Conservation (phyloP, 30 jellyfish, hydroid and myxozoan species). For the Aurelia coerulea region DNA sequence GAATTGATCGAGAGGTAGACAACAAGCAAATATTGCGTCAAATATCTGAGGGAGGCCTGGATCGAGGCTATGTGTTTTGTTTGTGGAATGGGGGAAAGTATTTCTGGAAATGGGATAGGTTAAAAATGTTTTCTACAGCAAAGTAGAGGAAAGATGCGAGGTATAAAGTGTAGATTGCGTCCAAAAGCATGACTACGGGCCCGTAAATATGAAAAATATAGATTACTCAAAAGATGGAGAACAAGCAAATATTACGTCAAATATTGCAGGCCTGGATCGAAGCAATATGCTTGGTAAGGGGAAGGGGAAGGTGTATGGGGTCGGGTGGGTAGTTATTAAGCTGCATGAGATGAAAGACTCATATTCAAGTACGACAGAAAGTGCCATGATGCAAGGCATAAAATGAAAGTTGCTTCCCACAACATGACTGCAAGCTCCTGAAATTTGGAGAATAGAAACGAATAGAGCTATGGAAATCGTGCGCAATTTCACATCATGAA, state of each 20-base stretch:
- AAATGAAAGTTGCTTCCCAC: neutral
- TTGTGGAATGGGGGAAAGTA: too few species aligned
- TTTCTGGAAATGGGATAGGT: too few species aligned
- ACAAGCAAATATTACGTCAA: too few species aligned
- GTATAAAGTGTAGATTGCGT: neutral
- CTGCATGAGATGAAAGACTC: constrained; percentile 27
- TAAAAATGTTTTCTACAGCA: constrained; percentile 14
- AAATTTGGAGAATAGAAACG: too few species aligned
- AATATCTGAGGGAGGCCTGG: too few species aligned
- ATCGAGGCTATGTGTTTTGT: too few species aligned
- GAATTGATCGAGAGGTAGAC: too few species aligned
- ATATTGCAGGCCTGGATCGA: neutral
- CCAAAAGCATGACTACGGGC: neutral
- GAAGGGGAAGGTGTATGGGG: constrained; percentile 76
- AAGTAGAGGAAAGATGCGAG: constrained; percentile 20
- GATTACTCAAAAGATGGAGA: too few species aligned
- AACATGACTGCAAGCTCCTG: neutral
- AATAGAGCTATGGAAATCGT: too few species aligned
- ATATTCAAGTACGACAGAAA: neutral
- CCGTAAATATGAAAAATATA: too few species aligned
- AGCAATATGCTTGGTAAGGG: constrained; percentile 64
- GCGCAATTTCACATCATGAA: too few species aligned
- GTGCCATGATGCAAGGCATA: neutral
- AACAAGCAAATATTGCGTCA: too few species aligned
- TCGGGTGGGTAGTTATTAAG: constrained; percentile 75